These are phyloP conservation scores for Drosophila serrata DNA, from an alignment of 1,140 invertebrate genomes.

Conservation along the genomic window DNA sequence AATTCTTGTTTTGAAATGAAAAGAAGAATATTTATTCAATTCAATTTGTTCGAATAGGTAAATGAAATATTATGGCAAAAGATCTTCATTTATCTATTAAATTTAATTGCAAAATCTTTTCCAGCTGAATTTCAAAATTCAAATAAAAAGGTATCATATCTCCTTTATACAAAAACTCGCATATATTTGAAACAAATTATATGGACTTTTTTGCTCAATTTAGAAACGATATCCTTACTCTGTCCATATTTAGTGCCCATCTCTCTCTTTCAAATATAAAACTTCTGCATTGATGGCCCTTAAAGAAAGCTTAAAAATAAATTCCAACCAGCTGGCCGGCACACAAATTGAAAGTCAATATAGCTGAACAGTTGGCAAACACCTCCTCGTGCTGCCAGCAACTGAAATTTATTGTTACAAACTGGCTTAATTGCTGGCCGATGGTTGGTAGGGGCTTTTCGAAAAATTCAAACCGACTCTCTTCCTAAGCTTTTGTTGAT, in stretches of 20 bases:
- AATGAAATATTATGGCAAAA: background rate
- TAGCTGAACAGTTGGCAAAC: conserved; percentile 34
- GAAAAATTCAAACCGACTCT: conserved; percentile 15
- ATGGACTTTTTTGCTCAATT: background rate
- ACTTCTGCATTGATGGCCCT: background rate
- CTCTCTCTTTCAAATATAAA: background rate
- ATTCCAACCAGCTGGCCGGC: conserved; percentile 28
- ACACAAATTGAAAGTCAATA: conserved; percentile 76
- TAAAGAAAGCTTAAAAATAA: conserved; percentile 27
- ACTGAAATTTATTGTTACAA: conserved; percentile 68
- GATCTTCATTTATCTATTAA: background rate
- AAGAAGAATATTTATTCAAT: no score
- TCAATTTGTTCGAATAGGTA: no score
- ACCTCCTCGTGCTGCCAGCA: conserved; percentile 33
- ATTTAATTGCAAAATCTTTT: background rate
- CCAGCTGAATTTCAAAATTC: background rate
- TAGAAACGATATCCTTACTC: background rate
- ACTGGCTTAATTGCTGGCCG: conserved; percentile 52
- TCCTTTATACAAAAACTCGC: background rate
- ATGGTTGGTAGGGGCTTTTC: conserved; percentile 29
- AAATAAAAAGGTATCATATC: background rate
- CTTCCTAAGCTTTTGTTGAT: conserved; percentile 12
- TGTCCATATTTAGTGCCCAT: background rate
- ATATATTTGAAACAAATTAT: background rate
- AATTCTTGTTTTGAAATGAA: no score